Evolutionary conservation across 2,888 invertebrate genomes (phyloP).

Genomic region (Netelia virgata): DNA sequence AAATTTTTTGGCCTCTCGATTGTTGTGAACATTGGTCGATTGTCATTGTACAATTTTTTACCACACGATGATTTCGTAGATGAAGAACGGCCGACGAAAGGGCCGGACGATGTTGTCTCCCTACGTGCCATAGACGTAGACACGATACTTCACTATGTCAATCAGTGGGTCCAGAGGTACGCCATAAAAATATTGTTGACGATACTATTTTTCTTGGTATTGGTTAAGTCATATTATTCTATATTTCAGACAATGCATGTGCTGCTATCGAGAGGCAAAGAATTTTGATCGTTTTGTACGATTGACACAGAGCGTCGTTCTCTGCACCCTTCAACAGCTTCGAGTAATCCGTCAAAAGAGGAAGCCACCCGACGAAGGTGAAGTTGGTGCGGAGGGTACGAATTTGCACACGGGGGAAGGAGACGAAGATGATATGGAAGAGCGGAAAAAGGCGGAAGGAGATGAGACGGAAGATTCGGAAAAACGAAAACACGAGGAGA

Average conservation of each 20-base stretch:
- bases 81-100: constrained; percentile 92
- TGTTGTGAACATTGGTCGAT: not conserved
- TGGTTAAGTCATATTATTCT: not conserved
- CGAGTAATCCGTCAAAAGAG: constrained; percentile 88
- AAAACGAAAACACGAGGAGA: constrained; percentile 53
- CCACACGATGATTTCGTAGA: constrained; percentile 86
- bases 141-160: constrained; percentile 93
- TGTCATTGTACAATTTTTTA: not conserved
- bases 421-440: constrained; percentile 75
- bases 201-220: constrained; percentile 54
- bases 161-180: constrained; percentile 95
- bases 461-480: constrained; percentile 64
- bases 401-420: constrained; percentile 77
- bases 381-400: constrained; percentile 18
- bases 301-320: constrained; percentile 94
- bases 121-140: constrained; percentile 93
- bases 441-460: constrained; percentile 80
- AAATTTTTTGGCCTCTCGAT: too few relatives aligned
- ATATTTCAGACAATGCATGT: constrained; percentile 95
- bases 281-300: constrained; percentile 96
- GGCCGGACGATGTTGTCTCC: constrained; percentile 91
- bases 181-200: constrained; percentile 21
- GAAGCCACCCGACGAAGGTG: constrained; percentile 67
- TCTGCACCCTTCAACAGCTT: constrained; percentile 93
- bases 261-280: constrained; percentile 96